Conservation (phyloP, 2,888 invertebrate species). For the Orchestes rusci region DNA sequence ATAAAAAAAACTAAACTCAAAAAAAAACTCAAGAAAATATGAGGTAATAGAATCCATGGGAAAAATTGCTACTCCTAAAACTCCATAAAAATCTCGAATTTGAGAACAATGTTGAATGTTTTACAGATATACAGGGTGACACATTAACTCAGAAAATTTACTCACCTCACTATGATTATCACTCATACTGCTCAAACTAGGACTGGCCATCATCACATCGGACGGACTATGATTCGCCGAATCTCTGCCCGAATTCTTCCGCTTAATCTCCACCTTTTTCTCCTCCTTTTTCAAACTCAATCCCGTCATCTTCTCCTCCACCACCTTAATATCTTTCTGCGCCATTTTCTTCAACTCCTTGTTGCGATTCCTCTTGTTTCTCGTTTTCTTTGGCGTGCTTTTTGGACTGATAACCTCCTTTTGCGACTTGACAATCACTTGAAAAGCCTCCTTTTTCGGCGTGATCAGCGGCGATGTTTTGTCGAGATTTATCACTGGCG, state of each 20-base stretch:
- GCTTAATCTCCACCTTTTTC: conserved; percentile 37
- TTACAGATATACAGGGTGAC: no score
- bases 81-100: no score
- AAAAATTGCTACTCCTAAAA: no score
- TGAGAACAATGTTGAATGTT: no score
- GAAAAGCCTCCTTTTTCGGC: conserved; percentile 11
- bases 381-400: conserved; percentile 4
- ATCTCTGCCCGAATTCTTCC: conserved; percentile 50
- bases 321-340: conserved; percentile 28
- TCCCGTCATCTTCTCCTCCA: conserved; percentile 31
- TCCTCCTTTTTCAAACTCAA: no score
- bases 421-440: no score
- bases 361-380: conserved; percentile 5
- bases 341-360: conserved; percentile 23
- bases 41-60: no score
- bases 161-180: conserved; percentile 59
- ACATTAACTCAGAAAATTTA: no score
- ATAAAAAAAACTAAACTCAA: no score
- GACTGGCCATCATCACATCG: conserved; percentile 61
- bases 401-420: conserved; percentile 12
- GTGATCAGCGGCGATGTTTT: not conserved
- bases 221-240: conserved; percentile 74
- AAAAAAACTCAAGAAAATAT: no score
- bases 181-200: conserved; percentile 60
- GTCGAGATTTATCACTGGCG: conserved; percentile 5